Base-by-base conservation (phyloP, 2,888 invertebrate species). In the Dione vanillae region DNA sequence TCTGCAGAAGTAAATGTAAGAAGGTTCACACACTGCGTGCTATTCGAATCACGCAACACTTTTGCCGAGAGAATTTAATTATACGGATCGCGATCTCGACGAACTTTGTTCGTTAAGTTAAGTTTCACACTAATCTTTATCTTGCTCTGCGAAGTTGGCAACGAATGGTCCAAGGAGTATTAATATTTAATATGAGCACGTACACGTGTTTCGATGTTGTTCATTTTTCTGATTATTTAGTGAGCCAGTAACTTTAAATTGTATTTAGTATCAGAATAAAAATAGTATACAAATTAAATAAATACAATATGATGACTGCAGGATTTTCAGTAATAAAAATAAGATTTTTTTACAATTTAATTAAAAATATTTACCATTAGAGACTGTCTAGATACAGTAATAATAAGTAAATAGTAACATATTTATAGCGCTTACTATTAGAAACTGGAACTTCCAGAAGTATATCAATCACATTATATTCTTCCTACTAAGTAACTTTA, bases 41-140 rank as follows among this genome's bases (percentile, higher is more conserved):
- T 59, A 87, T 88, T 88, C 89, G 78, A 80, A 85, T 87, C 89
- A 87, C 86, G 86, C 82, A 83, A 83, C 83, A 86, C 86, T 90
- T 88, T 88, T 85, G 83, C 83, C 75, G 71, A 75, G 84, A 82
- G 86, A 89, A 91, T 91, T 90, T 90, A 91, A 91, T 91, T 91
- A 91, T 80, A 87, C 85, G 85, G 86, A 83, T 86, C 87, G 79
- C 86, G 88, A 87, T 86, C 87, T 84, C 79, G 71, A 77, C 81
- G 79, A 88, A 90, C 83, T 91, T 67, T 87, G 83, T 79, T 78
- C 83, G 79, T 86, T 87, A 89, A 91, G 90, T 91, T 89, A 88
- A 90, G 91, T 91, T 91, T 81, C 78, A 78, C 79, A 81, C 86
- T 91, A 87, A 91, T 90, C 91, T 89, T 88, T 84, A 83, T 84